Evolutionary conservation across 2,797 vertebrate genomes (phyloP), one percentile per base, ranked within the genome.

Genomic region (Lagothrix lagotricha): DNA sequence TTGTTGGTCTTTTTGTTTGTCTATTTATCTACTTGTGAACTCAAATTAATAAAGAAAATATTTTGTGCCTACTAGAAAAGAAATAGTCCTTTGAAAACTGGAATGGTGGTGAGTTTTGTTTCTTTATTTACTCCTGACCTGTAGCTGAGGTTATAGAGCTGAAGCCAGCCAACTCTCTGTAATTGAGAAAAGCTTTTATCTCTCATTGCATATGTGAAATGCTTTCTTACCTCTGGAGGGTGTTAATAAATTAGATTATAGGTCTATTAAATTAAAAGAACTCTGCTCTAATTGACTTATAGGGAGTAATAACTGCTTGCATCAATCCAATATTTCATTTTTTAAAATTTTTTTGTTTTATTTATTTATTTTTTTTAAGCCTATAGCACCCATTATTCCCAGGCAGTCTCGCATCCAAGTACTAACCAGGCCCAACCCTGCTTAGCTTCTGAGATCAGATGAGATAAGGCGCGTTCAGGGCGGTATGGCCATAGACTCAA

Each of bases 31-130:
- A 52, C 39, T 41, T 44, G 10, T 46, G 70, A 97, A 54, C 12
- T 94, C 48, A 77, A 79, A 67, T 94, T 87, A 94, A 82, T 94
- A 87, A 92, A 95, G 75, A 76, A 90, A 92, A 39, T 70, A 75
- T 70, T 80, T 58, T 36, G 24, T 94, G 54, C 3, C 44, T 33
- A 52, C 39, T 72, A 54, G 52, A 76, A 93, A 90, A 48, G 94
- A 85, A 92, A 83, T n/a, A 88, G 41, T 20, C 41, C 52, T 76
- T 61, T 44, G 57, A 82, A 94, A 97, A 90, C 73, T 50, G 57
- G 33, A 72, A 39, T 46, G 17, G 70, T 46, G 17, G 70, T 52
- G 67, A 90, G 82, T n/a, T 95, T 86, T n/a, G 33, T 79, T 85
- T 89, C 79, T 81, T 2, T 39, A 36, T 50, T 64, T 67, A 58